A percentile compares a stretch with the other conserved stretches of the same genome.
Conservation (phyloP, 2,797 vertebrate genomes). For the Cossypha caffra region DNA sequence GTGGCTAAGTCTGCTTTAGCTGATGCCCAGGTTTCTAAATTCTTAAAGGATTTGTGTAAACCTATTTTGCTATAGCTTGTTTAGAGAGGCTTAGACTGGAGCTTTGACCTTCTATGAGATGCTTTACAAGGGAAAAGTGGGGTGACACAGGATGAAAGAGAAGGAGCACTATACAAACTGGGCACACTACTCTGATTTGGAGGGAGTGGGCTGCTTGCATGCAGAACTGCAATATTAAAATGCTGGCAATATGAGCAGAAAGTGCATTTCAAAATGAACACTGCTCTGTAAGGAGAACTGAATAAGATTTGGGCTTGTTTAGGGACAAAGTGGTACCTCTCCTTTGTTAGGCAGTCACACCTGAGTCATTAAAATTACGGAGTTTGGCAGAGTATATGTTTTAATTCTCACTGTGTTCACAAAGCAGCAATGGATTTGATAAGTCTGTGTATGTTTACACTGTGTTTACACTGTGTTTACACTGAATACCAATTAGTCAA, state of each 20-base stretch:
- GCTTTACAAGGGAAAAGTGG: background rate
- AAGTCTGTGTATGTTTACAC: background rate
- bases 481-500: background rate
- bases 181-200: background rate
- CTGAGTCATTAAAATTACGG: background rate
- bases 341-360: background rate
- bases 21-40: constrained; percentile 41
- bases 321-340: background rate
- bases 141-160: background rate
- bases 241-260: background rate
- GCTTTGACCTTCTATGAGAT: constrained; percentile 27
- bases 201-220: background rate
- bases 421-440: background rate
- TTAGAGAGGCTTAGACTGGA: constrained; percentile 43
- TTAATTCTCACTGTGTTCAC: background rate
- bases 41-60: constrained; percentile 63
- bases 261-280: background rate
- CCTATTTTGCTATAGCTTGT: constrained; percentile 37
- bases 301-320: background rate
- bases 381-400: background rate
- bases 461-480: background rate
- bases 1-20: constrained; percentile 27
- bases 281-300: background rate
- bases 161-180: background rate
- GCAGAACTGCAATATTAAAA: background rate